Conservation (phyloP, 2,888 invertebrate genomes). For the Pyrrhia umbra region DNA sequence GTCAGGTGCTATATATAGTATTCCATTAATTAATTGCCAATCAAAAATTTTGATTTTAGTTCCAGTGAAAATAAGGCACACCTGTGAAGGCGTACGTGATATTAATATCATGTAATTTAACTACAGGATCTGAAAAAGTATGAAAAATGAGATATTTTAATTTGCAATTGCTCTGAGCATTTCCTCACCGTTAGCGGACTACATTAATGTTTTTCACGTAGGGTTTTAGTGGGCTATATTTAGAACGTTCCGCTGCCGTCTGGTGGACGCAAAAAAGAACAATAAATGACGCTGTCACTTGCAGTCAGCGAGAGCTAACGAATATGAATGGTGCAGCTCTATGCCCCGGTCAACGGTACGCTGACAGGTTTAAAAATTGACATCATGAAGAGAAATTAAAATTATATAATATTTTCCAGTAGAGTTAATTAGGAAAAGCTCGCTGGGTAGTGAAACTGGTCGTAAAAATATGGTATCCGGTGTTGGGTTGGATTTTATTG, state of each 20-base stretch:
- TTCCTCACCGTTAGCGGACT: constrained; percentile 7
- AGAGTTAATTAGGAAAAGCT: constrained; percentile 34
- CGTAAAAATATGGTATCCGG: constrained; percentile 36
- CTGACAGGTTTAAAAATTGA: constrained; percentile 27
- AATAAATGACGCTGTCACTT: constrained; percentile 51
- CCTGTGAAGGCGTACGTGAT: too few relatives aligned
- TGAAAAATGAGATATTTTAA: constrained; percentile 8
- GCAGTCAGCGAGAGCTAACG: constrained; percentile 48
- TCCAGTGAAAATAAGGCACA: too few relatives aligned
- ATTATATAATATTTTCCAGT: constrained; percentile 19
- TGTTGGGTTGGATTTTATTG: constrained; percentile 40
- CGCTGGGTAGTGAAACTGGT: constrained; percentile 16
- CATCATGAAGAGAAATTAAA: constrained; percentile 18
- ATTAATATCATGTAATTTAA: neutral
- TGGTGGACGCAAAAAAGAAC: constrained; percentile 26
- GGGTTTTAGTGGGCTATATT: constrained; percentile 28
- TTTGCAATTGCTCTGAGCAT: constrained; percentile 4
- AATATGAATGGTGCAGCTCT: constrained; percentile 51
- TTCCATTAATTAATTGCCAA: too few relatives aligned
- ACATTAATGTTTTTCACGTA: constrained; percentile 28
- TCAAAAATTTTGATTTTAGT: too few relatives aligned
- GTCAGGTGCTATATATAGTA: too few relatives aligned
- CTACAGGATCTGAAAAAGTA: neutral
- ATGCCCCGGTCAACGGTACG: constrained; percentile 22
- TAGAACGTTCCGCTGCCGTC: constrained; percentile 21